Conservation (phyloP, 2,797 vertebrate genomes). For the Masticophis lateralis region DNA sequence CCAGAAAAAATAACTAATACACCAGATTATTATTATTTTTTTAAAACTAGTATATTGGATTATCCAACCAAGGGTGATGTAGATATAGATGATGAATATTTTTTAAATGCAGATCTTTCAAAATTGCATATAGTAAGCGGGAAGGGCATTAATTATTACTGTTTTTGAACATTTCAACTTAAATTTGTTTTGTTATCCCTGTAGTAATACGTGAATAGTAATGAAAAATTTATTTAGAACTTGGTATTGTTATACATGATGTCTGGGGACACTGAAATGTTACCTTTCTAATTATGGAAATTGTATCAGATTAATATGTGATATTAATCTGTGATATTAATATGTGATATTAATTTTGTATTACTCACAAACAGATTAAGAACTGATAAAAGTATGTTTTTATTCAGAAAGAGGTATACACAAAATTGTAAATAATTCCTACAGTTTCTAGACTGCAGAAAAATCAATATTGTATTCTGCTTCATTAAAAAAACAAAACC, state of each 20-base stretch:
- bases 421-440: neutral
- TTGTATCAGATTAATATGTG: conserved; percentile 26
- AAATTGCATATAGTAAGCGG: neutral
- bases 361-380: neutral
- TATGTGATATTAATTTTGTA: conserved; percentile 29
- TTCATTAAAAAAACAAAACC: neutral
- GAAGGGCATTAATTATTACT: neutral
- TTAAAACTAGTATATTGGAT: neutral
- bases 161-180: conserved; percentile 38
- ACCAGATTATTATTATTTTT: neutral
- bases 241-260: neutral
- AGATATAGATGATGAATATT: neutral
- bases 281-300: conserved; percentile 47
- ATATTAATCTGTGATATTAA: too few species aligned
- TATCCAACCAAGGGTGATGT: neutral
- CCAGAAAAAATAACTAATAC: neutral
- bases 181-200: conserved; percentile 57
- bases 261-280: conserved; percentile 45
- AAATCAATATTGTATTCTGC: neutral
- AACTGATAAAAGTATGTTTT: neutral
- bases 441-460: neutral
- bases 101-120: neutral
- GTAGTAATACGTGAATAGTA: conserved; percentile 47
- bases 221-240: conserved; percentile 60
- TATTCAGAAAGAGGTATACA: neutral